Percentiles rank a stretch among this genome's conserved stretches.
These are phyloP conservation scores for Isichthys henryi DNA, from an alignment of 2,113 vertebrate genomes.

Conservation along the genomic window DNA sequence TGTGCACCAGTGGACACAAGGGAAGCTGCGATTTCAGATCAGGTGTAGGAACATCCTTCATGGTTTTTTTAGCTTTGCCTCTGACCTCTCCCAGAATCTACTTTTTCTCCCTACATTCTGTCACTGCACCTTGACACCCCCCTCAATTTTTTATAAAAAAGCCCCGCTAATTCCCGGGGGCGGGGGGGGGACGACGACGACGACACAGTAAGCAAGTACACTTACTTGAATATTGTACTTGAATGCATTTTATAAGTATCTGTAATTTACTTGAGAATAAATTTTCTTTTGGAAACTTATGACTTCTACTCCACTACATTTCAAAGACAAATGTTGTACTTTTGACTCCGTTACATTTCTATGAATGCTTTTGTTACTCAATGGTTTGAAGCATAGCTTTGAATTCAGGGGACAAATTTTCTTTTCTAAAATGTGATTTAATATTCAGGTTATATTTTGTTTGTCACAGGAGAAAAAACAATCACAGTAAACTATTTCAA, in stretches of 20 bases:
- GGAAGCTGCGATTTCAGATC: not conserved
- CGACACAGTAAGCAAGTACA: not conserved
- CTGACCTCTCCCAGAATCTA: not conserved
- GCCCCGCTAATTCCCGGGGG: not conserved
- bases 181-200: not conserved
- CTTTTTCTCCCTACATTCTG: not conserved
- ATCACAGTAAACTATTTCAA: not conserved
- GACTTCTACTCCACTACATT: not conserved
- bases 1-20: not conserved
- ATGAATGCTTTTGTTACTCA: not conserved
- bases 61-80: not conserved
- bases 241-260: not conserved
- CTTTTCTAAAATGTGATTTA: not conserved
- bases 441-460: not conserved
- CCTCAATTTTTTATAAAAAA: not conserved
- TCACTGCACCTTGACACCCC: not conserved
- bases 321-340: not conserved
- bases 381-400: not conserved
- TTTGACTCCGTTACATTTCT: not conserved
- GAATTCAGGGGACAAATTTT: not conserved
- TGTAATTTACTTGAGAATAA: not conserved
- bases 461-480: not conserved
- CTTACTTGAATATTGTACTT: not conserved
- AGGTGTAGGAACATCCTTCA: not conserved
- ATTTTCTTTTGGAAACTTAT: not conserved